Evolutionary conservation across 2,113 vertebrate species (phyloP), one percentile per base, ranked within the genome.

Genomic region (Ptilorrhoa leucosticta): DNA sequence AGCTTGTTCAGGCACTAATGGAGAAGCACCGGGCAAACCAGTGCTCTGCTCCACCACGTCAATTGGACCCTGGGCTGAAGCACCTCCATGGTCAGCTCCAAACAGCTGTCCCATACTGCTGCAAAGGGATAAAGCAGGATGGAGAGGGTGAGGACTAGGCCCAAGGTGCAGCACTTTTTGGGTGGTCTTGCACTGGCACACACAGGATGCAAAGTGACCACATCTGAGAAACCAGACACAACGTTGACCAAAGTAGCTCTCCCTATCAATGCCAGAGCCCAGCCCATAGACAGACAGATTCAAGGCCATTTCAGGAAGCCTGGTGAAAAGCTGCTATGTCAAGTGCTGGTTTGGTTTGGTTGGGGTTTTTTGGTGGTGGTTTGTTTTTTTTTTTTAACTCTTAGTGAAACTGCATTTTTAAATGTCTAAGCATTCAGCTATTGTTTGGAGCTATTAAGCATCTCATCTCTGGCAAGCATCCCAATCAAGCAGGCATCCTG

Each of bases 401-500:
- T 45, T 69, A 45, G 44, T 72, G 42, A 61, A 91, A 93, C 40
- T 11, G 39, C 70, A 57, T 57, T 79, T 76, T 53, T 79, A 94
- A 95, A 86, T 27, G 57, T 78, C 72, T 75, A 92, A 64, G 92
- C 89, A 40, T 66, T 83, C 83, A 92, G 94, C 93, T 93, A 78
- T 73, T 94, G 88, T 97, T 95, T 79, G 94, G 85, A 88, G 70
- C 89, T 88, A 85, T 73, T 93, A 80, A 72, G 86, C 56, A 82
- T 91, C 95, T 81, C 9, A 20, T 94, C 92, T 96, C 71, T 94
- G 92, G 90, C 87, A 97, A 87, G 65, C 75, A 83, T 88, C 57
- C 92, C 95, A 93, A 95, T 97, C 93, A 96, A 91, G 94, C 51
- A 96, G 97, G 93, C 94, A 97, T 95, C 92, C 87, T 7, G 50